Evolutionary conservation across 2,888 invertebrate genomes (phyloP).

Genomic region (Diadegma fenestrale): DNA sequence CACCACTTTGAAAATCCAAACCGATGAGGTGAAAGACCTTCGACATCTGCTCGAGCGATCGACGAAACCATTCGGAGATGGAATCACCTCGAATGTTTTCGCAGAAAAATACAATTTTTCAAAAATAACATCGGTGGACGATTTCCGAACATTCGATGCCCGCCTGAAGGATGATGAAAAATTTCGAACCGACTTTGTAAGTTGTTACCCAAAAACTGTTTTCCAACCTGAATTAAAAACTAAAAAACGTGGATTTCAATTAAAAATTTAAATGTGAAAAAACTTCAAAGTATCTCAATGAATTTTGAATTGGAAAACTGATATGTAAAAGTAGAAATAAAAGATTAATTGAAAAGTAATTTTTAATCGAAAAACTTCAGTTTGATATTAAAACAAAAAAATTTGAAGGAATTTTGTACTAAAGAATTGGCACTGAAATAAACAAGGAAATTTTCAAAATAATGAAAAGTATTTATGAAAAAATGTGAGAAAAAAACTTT

Average conservation of each 20-base stretch:
- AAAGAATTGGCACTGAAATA: no score
- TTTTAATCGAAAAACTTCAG: not conserved
- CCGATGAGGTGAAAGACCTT: constrained; percentile 5
- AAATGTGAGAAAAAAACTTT: no score
- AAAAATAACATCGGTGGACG: constrained; percentile 18
- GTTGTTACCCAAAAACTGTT: not conserved
- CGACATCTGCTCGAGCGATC: constrained; percentile 21
- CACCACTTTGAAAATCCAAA: not conserved
- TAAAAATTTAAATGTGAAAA: no score
- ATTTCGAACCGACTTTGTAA: constrained; percentile 45
- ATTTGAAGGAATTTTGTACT: no score
- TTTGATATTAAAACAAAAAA: no score
- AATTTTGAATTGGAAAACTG: no score
- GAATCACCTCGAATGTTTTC: constrained; percentile 21
- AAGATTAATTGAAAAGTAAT: no score
- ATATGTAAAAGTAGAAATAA: no score
- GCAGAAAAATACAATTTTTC: no score
- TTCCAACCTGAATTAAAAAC: no score
- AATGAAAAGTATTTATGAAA: not conserved
- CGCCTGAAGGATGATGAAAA: constrained; percentile 25
- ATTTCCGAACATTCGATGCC: constrained; percentile 31
- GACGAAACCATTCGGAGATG: constrained; percentile 14
- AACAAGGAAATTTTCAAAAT: not conserved
- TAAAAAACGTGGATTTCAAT: no score
- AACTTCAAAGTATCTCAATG: no score